Conservation (phyloP, 2,113 vertebrate genomes). For the Epinephelus fuscoguttatus region DNA sequence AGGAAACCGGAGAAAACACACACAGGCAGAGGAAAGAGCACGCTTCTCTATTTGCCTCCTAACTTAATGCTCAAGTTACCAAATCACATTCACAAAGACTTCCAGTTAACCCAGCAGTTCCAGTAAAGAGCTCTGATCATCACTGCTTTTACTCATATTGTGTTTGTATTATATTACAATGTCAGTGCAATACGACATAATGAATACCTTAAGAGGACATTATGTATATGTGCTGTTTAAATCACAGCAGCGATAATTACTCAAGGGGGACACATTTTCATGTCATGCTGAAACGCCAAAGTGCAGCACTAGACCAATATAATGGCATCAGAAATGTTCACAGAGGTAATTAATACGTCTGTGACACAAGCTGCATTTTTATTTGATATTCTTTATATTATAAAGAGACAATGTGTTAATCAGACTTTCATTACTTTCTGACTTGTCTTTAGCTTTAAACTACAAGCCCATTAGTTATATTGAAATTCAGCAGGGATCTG, state of each 20-base stretch:
- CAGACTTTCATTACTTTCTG: not conserved
- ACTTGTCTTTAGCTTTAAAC: not conserved
- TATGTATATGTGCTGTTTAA: slow-evolving; percentile 16
- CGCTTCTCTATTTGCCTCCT: not conserved
- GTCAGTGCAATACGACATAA: too few relatives aligned
- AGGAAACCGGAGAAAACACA: not conserved
- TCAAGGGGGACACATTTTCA: too few relatives aligned
- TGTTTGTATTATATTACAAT: not conserved
- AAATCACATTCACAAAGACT: slow-evolving; percentile 24
- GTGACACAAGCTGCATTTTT: not conserved
- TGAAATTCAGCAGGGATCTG: too few relatives aligned
- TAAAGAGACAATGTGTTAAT: not conserved
- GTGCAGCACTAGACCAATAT: not conserved
- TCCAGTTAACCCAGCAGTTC: slow-evolving; percentile 9
- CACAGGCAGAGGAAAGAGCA: too few relatives aligned
- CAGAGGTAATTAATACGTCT: not conserved
- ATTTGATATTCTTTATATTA: not conserved
- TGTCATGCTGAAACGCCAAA: not conserved
- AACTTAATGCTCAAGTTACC: slow-evolving; percentile 17
- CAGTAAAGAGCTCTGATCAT: slow-evolving; percentile 9
- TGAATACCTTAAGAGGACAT: slow-evolving; percentile 14
- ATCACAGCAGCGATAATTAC: slow-evolving; percentile 14
- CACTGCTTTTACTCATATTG: not conserved
- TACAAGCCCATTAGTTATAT: too few relatives aligned
- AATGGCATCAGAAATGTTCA: not conserved